These are phyloP conservation scores for Spatula clypeata DNA, from an alignment of 2,797 vertebrate species.

Conservation along the genomic window DNA sequence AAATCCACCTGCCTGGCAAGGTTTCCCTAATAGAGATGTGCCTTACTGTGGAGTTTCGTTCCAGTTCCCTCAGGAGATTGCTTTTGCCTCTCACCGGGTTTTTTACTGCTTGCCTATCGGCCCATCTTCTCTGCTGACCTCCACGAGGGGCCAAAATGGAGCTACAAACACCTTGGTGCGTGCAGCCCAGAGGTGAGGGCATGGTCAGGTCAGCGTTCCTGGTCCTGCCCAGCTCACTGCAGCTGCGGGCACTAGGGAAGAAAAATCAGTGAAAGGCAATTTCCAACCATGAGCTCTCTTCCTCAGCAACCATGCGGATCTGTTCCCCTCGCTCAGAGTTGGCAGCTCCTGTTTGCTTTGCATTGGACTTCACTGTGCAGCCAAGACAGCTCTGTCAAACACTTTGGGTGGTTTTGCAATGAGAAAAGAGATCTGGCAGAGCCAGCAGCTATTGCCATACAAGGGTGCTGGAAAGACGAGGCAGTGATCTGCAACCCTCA, in stretches of 20 bases:
- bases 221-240: background rate
- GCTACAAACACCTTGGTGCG: background rate
- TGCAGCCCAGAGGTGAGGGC: background rate
- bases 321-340: background rate
- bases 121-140: background rate
- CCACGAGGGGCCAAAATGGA: background rate
- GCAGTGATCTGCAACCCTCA: background rate
- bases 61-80: background rate
- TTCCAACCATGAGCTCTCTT: background rate
- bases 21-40: background rate
- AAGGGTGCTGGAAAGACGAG: background rate
- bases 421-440: background rate
- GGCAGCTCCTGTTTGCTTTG: constrained; percentile 6
- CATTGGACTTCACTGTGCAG: background rate
- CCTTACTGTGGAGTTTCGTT: background rate
- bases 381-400: background rate
- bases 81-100: background rate
- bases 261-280: background rate
- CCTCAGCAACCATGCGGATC: background rate
- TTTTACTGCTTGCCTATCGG: background rate
- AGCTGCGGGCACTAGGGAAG: too few relatives aligned
- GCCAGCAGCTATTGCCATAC: background rate
- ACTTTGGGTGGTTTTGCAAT: constrained; percentile 1
- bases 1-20: background rate
- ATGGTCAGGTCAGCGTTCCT: background rate